Evolutionary conservation across 2,888 invertebrate species (phyloP).

Genomic region (Lasioglossum lativentre): DNA sequence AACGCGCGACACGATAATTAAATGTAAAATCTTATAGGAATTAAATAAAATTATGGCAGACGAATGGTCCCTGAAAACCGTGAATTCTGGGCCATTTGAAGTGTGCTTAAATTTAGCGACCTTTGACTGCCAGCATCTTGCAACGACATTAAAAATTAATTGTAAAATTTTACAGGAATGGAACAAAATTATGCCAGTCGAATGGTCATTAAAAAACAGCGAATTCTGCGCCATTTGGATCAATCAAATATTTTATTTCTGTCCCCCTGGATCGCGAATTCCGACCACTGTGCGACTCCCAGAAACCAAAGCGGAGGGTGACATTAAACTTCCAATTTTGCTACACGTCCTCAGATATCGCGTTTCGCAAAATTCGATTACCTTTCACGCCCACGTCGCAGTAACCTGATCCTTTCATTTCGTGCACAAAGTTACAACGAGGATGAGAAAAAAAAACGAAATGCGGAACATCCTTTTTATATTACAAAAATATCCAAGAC

Average conservation of each 20-base stretch:
- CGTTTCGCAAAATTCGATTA: constrained; percentile 37
- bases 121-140: neutral
- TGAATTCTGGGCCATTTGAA: neutral
- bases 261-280: neutral
- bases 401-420: constrained; percentile 33
- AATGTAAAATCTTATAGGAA: neutral
- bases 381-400: neutral
- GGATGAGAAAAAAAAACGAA: neutral
- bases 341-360: constrained; percentile 17
- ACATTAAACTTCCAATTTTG: constrained; percentile 7
- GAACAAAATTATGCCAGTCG: neutral
- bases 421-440: neutral
- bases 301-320: neutral
- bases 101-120: neutral
- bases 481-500: neutral
- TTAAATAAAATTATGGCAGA: neutral
- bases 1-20: no score
- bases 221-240: neutral
- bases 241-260: neutral
- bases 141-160: neutral
- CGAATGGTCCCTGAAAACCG: neutral
- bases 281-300: neutral
- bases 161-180: neutral
- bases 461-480: neutral
- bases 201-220: neutral